Evolutionary conservation across 2,888 invertebrate genomes (phyloP).

Genomic region (Drosophila mercatorum): DNA sequence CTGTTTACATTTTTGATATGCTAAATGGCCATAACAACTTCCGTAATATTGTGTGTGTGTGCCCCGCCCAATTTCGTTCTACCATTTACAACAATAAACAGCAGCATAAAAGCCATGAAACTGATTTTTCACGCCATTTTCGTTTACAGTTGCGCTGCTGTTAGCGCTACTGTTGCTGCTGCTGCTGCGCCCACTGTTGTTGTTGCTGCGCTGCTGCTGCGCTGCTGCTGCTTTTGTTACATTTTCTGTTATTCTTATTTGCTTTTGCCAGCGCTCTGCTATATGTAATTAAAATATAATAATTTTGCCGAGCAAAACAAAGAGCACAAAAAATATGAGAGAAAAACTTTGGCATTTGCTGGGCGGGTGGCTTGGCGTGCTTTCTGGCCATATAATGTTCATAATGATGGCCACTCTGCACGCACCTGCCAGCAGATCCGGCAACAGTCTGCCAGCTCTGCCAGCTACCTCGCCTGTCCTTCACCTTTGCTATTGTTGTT

Average conservation of each 20-base stretch:
- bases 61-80: slow-evolving; percentile 23
- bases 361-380: slow-evolving; percentile 29
- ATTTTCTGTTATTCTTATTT: slow-evolving; percentile 48
- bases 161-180: slow-evolving; percentile 23
- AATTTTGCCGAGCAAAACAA: slow-evolving; percentile 65
- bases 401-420: slow-evolving; percentile 75
- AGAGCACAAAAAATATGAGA: neutral
- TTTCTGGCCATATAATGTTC: slow-evolving; percentile 59
- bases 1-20: slow-evolving; percentile 59
- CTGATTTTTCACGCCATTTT: slow-evolving; percentile 81
- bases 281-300: slow-evolving; percentile 81
- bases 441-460: slow-evolving; percentile 13
- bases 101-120: slow-evolving; percentile 79
- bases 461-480: slow-evolving; percentile 35
- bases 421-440: slow-evolving; percentile 57
- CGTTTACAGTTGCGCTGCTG: slow-evolving; percentile 66
- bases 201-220: slow-evolving; percentile 18
- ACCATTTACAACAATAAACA: slow-evolving; percentile 80
- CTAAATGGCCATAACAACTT: slow-evolving; percentile 79
- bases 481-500: slow-evolving; percentile 33
- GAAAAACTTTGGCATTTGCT: slow-evolving; percentile 44
- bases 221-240: slow-evolving; percentile 25
- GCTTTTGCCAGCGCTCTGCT: slow-evolving; percentile 40
- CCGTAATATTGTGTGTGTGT: slow-evolving; percentile 38
- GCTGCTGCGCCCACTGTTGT: slow-evolving; percentile 1